Percentiles rank a stretch among this genome's conserved stretches.
Evolutionary conservation across 2,113 vertebrate genomes (phyloP).

Genomic region (Leucoraja erinaceus): DNA sequence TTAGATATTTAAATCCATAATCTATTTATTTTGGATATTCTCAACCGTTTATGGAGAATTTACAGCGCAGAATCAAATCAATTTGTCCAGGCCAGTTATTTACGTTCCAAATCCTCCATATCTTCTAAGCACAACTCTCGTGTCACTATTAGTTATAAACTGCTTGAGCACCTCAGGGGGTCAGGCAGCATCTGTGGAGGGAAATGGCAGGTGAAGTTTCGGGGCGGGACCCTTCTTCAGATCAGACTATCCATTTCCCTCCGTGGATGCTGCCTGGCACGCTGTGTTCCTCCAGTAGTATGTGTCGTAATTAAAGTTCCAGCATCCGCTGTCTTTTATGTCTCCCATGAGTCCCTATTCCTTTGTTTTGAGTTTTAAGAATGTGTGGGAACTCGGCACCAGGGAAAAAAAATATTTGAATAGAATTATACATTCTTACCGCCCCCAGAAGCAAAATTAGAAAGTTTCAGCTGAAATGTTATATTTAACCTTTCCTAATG

Average conservation of each 20-base stretch:
- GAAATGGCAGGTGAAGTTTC: too few species aligned
- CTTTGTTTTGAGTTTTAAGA: background rate
- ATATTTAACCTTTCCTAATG: conserved; percentile 1
- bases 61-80: background rate
- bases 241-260: too few species aligned
- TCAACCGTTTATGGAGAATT: background rate
- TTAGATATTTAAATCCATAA: background rate
- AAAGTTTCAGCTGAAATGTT: background rate
- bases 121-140: too few species aligned
- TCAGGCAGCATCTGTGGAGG: too few species aligned
- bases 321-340: too few species aligned
- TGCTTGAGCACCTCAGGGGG: too few species aligned
- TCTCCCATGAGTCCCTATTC: background rate
- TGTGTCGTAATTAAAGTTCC: too few species aligned
- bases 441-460: background rate
- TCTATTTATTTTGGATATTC: background rate
- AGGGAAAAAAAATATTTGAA: background rate
- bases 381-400: background rate
- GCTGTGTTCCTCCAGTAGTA: too few species aligned
- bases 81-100: background rate
- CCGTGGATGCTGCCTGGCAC: too few species aligned
- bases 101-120: too few species aligned
- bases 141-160: too few species aligned
- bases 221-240: too few species aligned
- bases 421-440: background rate